phyloP scores from a whole-genome alignment of 1,140 invertebrate species.

The Palaemon carinicauda region DNA sequence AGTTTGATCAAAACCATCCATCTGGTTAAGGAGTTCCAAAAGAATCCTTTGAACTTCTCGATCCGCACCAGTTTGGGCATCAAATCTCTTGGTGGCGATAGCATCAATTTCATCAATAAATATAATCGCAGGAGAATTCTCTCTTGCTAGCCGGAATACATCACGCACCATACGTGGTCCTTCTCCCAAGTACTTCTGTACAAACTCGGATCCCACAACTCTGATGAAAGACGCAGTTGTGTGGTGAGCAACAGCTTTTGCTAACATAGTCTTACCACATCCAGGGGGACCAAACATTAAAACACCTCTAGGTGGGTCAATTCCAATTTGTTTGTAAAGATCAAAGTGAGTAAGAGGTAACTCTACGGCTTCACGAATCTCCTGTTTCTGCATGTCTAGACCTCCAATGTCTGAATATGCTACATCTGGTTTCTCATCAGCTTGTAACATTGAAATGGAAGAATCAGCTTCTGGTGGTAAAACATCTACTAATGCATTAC shows the following conservation, averaged over 20 bases:
- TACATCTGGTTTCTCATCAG: slow-evolving; percentile 98
- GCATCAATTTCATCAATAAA: slow-evolving; percentile 99
- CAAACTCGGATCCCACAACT: slow-evolving; percentile 99
- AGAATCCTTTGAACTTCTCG: slow-evolving; percentile 98
- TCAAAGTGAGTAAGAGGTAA: slow-evolving; percentile 98
- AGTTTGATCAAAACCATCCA: slow-evolving; percentile 99
- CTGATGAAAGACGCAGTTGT: slow-evolving; percentile 98
- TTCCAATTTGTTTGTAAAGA: slow-evolving; percentile 98
- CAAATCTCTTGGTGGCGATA: slow-evolving; percentile 98
- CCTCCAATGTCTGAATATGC: slow-evolving; percentile 98
- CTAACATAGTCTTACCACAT: slow-evolving; percentile 98
- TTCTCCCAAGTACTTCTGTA: slow-evolving; percentile 99
- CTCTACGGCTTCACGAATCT: slow-evolving; percentile 98
- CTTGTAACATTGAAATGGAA: slow-evolving; percentile 92
- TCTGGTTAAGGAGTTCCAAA: slow-evolving; percentile 97
- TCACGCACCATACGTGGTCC: slow-evolving; percentile 99
- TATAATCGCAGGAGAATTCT: slow-evolving; percentile 99
- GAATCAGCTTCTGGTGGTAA: slow-evolving; percentile 98
- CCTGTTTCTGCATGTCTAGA: slow-evolving; percentile 99
- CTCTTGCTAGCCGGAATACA: slow-evolving; percentile 97
- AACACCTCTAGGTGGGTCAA: slow-evolving; percentile 96
- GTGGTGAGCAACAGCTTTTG: slow-evolving; percentile 96
- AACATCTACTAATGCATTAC: slow-evolving; percentile 97
- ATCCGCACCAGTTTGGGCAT: slow-evolving; percentile 99
- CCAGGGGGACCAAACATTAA: slow-evolving; percentile 98